A percentile compares a stretch with the other conserved stretches of the same genome.
Conservation (phyloP, 2,113 vertebrate genomes). For the Gallinago jamesoni region DNA sequence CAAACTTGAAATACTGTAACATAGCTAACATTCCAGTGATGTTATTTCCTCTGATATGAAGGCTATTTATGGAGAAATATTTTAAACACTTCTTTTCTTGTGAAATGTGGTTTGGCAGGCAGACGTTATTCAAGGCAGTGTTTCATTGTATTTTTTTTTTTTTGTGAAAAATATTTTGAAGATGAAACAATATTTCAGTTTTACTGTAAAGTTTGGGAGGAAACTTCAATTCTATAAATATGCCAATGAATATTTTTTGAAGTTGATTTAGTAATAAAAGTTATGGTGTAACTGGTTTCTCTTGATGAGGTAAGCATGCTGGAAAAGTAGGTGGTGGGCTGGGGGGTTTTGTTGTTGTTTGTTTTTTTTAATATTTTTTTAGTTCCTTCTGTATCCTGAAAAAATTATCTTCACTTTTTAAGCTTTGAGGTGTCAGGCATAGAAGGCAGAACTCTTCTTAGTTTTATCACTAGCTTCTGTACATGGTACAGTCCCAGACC, state of each 20-base stretch:
- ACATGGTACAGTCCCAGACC: neutral
- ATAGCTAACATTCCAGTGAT: neutral
- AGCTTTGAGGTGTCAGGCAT: neutral
- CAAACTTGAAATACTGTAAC: neutral
- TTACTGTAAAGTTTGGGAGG: neutral
- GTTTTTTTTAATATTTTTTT: neutral
- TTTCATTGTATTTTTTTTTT: neutral
- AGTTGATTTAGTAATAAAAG: neutral
- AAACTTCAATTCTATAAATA: neutral
- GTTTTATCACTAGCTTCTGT: neutral
- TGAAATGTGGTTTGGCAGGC: neutral
- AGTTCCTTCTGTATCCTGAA: neutral
- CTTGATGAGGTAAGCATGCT: neutral
- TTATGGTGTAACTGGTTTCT: neutral
- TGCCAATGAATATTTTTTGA: neutral
- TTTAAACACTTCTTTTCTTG: neutral
- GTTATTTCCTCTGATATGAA: neutral
- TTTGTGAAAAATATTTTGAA: neutral
- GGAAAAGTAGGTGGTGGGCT: neutral
- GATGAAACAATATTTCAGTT: neutral
- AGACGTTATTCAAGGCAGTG: neutral
- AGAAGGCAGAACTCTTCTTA: neutral
- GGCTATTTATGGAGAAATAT: neutral
- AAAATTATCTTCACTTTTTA: neutral
- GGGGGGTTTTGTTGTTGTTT: no score